These are phyloP conservation scores for Pelochelys cantorii DNA, from an alignment of 2,797 vertebrate genomes.

Conservation along the genomic window DNA sequence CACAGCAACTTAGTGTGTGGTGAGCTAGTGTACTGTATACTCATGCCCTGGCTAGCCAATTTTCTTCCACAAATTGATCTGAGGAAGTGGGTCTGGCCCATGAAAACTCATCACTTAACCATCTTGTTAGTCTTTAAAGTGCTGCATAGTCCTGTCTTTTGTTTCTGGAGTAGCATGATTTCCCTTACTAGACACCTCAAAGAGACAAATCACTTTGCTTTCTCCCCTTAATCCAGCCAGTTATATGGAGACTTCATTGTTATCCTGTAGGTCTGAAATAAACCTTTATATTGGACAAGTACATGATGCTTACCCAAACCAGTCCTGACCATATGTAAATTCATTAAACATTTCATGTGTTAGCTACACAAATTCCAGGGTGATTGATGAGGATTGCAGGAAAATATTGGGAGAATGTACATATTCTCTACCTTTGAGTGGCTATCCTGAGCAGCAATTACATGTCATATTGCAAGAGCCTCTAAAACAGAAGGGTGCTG, in stretches of 20 bases:
- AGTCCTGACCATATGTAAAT: neutral
- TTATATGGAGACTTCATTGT: neutral
- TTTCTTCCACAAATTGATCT: too few relatives aligned
- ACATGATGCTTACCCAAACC: neutral
- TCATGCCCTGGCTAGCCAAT: too few relatives aligned
- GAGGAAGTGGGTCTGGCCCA: too few relatives aligned
- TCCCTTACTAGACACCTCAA: neutral
- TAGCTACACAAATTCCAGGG: too few relatives aligned
- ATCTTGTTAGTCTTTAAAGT: too few relatives aligned
- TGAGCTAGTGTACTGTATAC: too few relatives aligned
- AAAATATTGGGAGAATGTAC: too few relatives aligned
- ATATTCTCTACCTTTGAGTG: neutral
- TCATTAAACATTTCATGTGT: neutral
- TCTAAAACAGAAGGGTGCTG: neutral
- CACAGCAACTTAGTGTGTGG: too few relatives aligned
- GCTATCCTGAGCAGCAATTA: fast-evolving
- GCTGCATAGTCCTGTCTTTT: too few relatives aligned
- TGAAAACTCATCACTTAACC: too few relatives aligned
- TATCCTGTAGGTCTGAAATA: neutral
- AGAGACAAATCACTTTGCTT: neutral
- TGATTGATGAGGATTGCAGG: too few relatives aligned
- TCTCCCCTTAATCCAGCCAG: neutral
- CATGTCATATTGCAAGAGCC: neutral
- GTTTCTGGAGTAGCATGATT: neutral
- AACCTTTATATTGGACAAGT: neutral